These are phyloP conservation scores for Chrysodeixis includens DNA, from an alignment of 2,888 invertebrate species.

Conservation along the genomic window DNA sequence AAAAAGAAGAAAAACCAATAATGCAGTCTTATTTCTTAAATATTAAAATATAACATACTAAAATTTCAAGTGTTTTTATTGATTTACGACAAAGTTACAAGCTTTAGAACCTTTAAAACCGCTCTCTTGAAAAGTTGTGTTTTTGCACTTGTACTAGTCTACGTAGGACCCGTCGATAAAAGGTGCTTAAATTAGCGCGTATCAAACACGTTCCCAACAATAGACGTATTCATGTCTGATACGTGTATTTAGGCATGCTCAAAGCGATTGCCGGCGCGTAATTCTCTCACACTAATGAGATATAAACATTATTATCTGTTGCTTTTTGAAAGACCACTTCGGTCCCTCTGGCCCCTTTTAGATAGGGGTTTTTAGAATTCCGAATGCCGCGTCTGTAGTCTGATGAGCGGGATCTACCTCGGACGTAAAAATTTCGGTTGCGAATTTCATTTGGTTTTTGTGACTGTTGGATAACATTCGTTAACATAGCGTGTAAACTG, in stretches of 20 bases:
- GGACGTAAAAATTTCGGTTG: conserved; percentile 46
- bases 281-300: conserved; percentile 52
- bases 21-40: too few relatives aligned
- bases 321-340: conserved; percentile 37
- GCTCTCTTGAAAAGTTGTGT: too few relatives aligned
- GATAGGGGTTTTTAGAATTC: conserved; percentile 47
- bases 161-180: too few relatives aligned
- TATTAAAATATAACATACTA: too few relatives aligned
- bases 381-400: conserved; percentile 44
- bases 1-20: too few relatives aligned
- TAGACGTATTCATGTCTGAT: conserved; percentile 37
- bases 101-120: too few relatives aligned
- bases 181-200: conserved; percentile 24
- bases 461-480: conserved; percentile 47
- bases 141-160: too few relatives aligned
- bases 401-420: conserved; percentile 50
- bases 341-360: conserved; percentile 35
- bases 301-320: conserved; percentile 54
- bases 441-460: conserved; percentile 54
- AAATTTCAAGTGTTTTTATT: too few relatives aligned
- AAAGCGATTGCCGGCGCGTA: conserved; percentile 31
- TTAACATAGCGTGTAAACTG: conserved; percentile 43
- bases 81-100: too few relatives aligned
- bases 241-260: conserved; percentile 48
- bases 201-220: conserved; percentile 46